phyloP scores from a whole-genome alignment of 2,113 vertebrate genomes.

The Pedionomus torquatus region DNA sequence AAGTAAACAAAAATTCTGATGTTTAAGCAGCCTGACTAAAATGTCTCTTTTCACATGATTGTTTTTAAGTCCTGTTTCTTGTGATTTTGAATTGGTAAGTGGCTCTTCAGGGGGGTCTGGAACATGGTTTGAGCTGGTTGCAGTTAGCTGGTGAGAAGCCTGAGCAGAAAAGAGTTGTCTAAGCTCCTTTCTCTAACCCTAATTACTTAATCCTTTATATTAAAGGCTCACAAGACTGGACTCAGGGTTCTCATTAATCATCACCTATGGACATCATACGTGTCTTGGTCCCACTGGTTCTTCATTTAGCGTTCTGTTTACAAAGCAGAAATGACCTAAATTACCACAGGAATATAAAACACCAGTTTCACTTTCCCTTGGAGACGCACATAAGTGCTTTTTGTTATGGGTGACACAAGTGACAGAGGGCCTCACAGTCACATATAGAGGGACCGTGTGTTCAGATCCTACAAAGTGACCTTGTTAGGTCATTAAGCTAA shows the following conservation, averaged over 20 bases:
- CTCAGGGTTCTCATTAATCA: constrained; percentile 39
- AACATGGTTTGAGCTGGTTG: neutral
- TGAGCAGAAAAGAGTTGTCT: neutral
- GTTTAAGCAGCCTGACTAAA: constrained; percentile 10
- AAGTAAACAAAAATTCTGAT: neutral
- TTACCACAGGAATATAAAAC: neutral
- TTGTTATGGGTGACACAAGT: constrained; percentile 1
- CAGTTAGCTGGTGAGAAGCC: neutral
- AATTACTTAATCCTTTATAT: neutral
- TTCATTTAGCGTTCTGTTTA: constrained; percentile 35
- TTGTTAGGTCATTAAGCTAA: constrained; percentile 27
- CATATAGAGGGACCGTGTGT: constrained; percentile 1
- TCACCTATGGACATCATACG: constrained; percentile 11
- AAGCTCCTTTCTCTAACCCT: neutral
- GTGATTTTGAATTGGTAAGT: neutral
- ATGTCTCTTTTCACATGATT: neutral
- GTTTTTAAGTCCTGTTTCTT: neutral
- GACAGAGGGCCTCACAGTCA: constrained; percentile 33
- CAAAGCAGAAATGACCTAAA: constrained; percentile 2
- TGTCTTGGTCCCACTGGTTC: constrained; percentile 9
- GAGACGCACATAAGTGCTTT: constrained; percentile 23
- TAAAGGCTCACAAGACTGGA: neutral
- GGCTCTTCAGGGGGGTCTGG: neutral
- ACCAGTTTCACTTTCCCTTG: neutral
- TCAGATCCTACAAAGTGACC: constrained; percentile 32